Conservation (phyloP, 2,113 vertebrate genomes). For the Carollia perspicillata region DNA sequence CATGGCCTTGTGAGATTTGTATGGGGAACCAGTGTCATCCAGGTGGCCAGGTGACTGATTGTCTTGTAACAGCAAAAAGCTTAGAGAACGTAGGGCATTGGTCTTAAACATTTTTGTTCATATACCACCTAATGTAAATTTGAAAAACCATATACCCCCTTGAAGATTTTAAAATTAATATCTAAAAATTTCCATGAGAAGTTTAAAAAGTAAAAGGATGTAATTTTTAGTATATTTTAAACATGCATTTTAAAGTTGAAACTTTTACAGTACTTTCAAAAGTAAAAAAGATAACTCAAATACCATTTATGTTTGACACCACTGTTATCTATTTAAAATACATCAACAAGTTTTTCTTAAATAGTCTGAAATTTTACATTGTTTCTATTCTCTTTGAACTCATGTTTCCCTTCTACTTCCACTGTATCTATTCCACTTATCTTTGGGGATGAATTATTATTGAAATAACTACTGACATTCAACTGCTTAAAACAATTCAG, state of each 20-base stretch:
- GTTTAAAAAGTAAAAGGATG: background rate
- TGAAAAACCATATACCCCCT: background rate
- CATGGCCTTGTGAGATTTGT: background rate
- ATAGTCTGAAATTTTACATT: background rate
- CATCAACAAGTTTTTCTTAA: background rate
- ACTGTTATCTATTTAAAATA: conserved; percentile 27
- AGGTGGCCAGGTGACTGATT: background rate
- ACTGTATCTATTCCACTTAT: background rate
- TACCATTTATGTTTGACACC: background rate
- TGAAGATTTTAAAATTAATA: conserved; percentile 17
- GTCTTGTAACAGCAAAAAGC: background rate
- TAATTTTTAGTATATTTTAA: background rate
- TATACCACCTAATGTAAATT: background rate
- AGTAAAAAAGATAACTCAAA: conserved; percentile 25
- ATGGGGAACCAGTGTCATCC: no score
- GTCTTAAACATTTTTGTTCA: background rate
- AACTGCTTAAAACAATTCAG: background rate
- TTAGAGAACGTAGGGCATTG: background rate
- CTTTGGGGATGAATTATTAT: background rate
- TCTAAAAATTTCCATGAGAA: background rate
- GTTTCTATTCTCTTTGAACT: background rate
- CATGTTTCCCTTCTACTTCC: background rate
- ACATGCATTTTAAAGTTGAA: conserved; percentile 9
- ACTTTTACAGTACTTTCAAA: background rate
- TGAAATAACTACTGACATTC: background rate